These are phyloP conservation scores for Tetragonula carbonaria DNA, from an alignment of 2,888 invertebrate species.

Conservation along the genomic window DNA sequence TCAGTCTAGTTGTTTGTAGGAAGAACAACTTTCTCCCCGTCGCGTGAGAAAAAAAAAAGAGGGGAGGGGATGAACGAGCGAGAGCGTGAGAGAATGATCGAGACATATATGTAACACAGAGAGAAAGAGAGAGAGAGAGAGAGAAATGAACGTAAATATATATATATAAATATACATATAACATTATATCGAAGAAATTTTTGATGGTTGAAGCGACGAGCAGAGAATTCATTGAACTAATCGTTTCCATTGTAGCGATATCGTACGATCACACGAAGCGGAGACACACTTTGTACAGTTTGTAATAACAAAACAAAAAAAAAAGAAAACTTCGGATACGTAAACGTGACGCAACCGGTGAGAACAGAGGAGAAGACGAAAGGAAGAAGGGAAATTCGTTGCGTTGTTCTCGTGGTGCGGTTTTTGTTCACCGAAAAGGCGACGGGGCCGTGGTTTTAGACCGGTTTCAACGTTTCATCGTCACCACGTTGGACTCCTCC, in stretches of 20 bases:
- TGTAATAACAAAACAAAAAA: conserved; percentile 58
- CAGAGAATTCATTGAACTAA: conserved; percentile 53
- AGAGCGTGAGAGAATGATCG: conserved; percentile 11
- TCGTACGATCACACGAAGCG: conserved; percentile 21
- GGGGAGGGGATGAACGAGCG: neutral
- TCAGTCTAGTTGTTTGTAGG: conserved; percentile 46
- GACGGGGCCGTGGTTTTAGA: neutral
- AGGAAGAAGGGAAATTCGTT: conserved; percentile 10
- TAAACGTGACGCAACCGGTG: conserved; percentile 8
- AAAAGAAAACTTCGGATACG: conserved; percentile 26
- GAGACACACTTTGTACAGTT: conserved; percentile 67
- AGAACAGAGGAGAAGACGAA: neutral
- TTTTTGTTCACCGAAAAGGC: conserved; percentile 8
- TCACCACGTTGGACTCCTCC: neutral
- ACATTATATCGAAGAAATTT: conserved; percentile 37
- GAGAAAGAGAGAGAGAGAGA: conserved; percentile 6
- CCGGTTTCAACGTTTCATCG: conserved; percentile 13
- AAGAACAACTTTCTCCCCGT: conserved; percentile 32
- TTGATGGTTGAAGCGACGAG: conserved; percentile 40
- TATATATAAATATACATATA: conserved; percentile 33
- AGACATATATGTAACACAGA: conserved; percentile 14
- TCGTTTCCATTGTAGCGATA: conserved; percentile 58
- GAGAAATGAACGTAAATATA: conserved; percentile 23
- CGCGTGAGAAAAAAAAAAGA: conserved; percentile 4
- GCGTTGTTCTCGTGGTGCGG: conserved; percentile 2